These are phyloP conservation scores for Erythrocercus mccallii DNA, from an alignment of 2,113 vertebrate genomes.

Conservation along the genomic window DNA sequence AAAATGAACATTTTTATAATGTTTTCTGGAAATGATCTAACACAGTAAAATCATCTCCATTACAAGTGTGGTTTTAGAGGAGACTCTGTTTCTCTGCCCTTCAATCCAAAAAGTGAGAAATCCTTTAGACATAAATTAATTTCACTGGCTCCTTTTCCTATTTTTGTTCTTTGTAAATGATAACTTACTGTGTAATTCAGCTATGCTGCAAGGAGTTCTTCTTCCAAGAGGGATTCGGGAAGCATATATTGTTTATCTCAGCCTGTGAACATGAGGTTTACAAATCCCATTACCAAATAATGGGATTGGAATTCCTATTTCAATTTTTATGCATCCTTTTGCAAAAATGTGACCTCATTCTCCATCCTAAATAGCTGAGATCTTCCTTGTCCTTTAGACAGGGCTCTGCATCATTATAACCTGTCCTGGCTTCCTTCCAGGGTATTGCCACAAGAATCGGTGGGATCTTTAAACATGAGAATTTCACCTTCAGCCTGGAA, in stretches of 20 bases:
- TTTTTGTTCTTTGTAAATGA: constrained; percentile 44
- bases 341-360: background rate
- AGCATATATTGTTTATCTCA: constrained; percentile 43
- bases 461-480: background rate
- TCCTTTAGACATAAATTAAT: constrained; percentile 51
- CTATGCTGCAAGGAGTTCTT: constrained; percentile 35
- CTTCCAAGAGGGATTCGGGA: constrained; percentile 50
- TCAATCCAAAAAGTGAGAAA: constrained; percentile 40
- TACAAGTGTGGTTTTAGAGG: background rate
- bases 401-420: background rate
- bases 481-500: background rate
- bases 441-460: background rate
- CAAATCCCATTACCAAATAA: constrained; percentile 72
- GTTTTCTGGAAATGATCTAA: constrained; percentile 34
- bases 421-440: background rate
- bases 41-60: background rate
- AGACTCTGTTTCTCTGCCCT: background rate
- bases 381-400: background rate
- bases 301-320: constrained; percentile 58
- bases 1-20: constrained; percentile 24
- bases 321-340: constrained; percentile 20
- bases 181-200: constrained; percentile 41
- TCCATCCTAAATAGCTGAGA: background rate
- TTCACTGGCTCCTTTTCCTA: constrained; percentile 20
- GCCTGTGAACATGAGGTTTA: constrained; percentile 44